These are phyloP conservation scores for Eriocheir sinensis DNA, from an alignment of 1,140 invertebrate species.

Conservation along the genomic window DNA sequence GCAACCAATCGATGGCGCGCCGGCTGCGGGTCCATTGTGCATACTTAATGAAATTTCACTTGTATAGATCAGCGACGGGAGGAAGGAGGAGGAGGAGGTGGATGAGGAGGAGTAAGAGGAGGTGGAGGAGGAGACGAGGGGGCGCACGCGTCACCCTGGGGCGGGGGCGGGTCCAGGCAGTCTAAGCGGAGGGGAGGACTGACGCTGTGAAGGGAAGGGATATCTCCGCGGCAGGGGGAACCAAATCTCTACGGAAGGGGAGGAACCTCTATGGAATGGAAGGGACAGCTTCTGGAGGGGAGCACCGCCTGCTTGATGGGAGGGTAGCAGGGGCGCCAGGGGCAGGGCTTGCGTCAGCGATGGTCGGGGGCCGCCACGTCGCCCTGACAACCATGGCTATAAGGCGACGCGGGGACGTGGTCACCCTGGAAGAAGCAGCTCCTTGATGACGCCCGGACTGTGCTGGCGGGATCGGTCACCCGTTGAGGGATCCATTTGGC, in stretches of 20 bases:
- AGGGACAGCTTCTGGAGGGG: constrained; percentile 25
- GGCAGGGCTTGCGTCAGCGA: not conserved
- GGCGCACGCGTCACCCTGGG: constrained; percentile 64
- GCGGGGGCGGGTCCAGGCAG: constrained; percentile 6
- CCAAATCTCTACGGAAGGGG: constrained; percentile 28
- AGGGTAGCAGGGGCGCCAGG: not conserved
- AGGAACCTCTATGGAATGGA: constrained; percentile 28
- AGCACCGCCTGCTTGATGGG: not conserved
- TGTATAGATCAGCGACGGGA: constrained; percentile 74
- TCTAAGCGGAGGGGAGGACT: constrained; percentile 19
- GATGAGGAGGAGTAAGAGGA: constrained; percentile 32
- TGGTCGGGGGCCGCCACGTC: not conserved
- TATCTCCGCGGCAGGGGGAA: constrained; percentile 13
- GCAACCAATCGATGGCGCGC: constrained; percentile 70
- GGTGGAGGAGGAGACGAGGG: constrained; percentile 33
- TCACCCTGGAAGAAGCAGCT: not conserved
- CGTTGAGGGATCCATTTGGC: not conserved
- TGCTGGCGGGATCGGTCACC: not conserved
- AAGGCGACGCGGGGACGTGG: not conserved
- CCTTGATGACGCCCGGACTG: not conserved
- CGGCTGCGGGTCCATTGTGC: constrained; percentile 77
- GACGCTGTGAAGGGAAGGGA: constrained; percentile 30
- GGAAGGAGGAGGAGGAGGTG: constrained; percentile 42
- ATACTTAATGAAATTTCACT: constrained; percentile 78
- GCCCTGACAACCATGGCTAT: constrained; percentile 27